A percentile compares a stretch with the other conserved stretches of the same genome.
Evolutionary conservation across 2,888 invertebrate genomes (phyloP).

Genomic region (Archips xylosteana): DNA sequence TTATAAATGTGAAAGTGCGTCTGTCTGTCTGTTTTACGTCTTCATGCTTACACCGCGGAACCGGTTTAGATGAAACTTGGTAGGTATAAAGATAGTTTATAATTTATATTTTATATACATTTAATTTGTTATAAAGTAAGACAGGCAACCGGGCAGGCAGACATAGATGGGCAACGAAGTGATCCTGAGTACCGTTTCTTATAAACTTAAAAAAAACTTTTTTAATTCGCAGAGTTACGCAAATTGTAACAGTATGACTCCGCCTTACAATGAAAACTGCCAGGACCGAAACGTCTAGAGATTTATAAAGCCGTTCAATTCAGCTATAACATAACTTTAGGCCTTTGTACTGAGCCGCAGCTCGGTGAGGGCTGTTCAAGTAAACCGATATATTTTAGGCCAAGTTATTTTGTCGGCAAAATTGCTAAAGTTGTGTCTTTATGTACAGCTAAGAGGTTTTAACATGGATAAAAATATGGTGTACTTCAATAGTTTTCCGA

Average conservation of each 20-base stretch:
- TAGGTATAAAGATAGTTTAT: no score
- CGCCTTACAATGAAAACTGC: constrained; percentile 49
- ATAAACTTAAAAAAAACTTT: not conserved
- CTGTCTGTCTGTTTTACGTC: no score
- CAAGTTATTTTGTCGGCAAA: not conserved
- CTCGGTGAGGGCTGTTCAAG: constrained; percentile 43
- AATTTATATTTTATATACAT: no score
- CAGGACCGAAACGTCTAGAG: constrained; percentile 60
- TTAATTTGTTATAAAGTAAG: no score
- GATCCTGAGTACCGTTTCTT: no score
- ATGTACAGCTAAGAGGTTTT: not conserved
- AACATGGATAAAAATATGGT: not conserved
- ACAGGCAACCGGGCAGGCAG: no score
- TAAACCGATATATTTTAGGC: constrained; percentile 29
- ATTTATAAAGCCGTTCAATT: constrained; percentile 68
- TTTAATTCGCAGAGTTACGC: not conserved
- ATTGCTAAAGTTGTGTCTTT: not conserved
- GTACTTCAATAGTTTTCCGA: not conserved
- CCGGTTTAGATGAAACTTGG: no score
- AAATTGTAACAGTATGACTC: constrained; percentile 8
- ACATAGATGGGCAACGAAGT: no score
- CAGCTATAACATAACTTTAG: constrained; percentile 69
- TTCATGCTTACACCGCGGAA: no score
- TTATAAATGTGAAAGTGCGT: no score
- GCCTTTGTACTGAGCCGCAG: constrained; percentile 56